A percentile compares a stretch with the other conserved stretches of the same genome.
Conservation (phyloP, 2,797 vertebrate species). For the Sebastolobus altivelis region DNA sequence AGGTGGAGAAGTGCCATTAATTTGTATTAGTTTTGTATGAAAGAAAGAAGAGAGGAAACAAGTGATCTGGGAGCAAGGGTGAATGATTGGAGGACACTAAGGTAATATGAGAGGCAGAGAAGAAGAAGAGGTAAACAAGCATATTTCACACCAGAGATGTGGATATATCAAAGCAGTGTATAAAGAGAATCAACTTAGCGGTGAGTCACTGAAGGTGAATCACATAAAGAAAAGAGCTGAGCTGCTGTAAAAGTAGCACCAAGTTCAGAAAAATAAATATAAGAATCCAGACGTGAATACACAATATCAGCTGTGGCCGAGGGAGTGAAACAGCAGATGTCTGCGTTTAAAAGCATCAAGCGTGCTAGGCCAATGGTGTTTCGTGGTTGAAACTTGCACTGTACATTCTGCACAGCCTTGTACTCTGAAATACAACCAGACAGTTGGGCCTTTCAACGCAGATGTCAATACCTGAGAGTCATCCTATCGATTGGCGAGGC, state of each 20-base stretch:
- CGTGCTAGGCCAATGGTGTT: conserved; percentile 1
- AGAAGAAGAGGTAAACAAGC: conserved; percentile 19
- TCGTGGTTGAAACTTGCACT: conserved; percentile 19
- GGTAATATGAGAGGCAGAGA: conserved; percentile 27
- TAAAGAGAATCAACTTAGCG: conserved; percentile 43
- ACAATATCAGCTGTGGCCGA: conserved; percentile 3
- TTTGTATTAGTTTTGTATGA: conserved; percentile 53
- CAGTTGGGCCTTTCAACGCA: conserved; percentile 63
- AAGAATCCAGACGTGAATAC: conserved; percentile 32
- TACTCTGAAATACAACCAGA: conserved; percentile 57
- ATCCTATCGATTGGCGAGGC: conserved; percentile 63
- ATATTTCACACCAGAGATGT: conserved; percentile 44
- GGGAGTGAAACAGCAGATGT: conserved; percentile 42
- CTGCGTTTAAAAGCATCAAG: conserved; percentile 15
- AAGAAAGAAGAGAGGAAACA: conserved; percentile 15
- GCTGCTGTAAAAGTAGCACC: conserved; percentile 41
- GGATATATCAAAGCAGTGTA: conserved; percentile 43
- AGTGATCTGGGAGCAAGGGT: conserved; percentile 23
- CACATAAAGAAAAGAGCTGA: conserved; percentile 28
- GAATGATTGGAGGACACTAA: conserved; percentile 33
- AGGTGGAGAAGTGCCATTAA: conserved; percentile 40
- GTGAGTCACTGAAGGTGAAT: conserved; percentile 47
- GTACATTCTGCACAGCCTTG: conserved; percentile 11
- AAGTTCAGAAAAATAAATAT: conserved; percentile 39
- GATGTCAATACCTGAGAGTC: conserved; percentile 69